A percentile compares a stretch with the other conserved stretches of the same genome.
These are phyloP conservation scores for Cyprinodon brontotheroides DNA, from an alignment of 2,113 vertebrate genomes.

Conservation along the genomic window DNA sequence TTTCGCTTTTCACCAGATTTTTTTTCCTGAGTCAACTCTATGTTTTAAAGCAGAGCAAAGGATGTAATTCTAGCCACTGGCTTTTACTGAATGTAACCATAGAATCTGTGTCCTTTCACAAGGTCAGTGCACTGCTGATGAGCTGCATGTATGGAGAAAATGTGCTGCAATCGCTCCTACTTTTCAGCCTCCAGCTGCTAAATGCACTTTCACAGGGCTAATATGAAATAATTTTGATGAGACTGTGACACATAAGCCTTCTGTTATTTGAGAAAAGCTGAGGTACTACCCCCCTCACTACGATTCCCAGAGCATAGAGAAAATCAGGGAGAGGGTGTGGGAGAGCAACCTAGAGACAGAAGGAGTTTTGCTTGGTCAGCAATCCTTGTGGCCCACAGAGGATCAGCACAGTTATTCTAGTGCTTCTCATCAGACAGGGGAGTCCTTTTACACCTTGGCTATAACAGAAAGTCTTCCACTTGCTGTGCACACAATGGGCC, in stretches of 20 bases:
- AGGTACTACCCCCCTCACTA: slow-evolving; percentile 57
- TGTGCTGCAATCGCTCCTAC: slow-evolving; percentile 53
- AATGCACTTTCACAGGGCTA: slow-evolving; percentile 37
- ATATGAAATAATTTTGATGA: slow-evolving; percentile 52
- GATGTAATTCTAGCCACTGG: slow-evolving; percentile 43
- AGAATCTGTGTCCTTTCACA: slow-evolving; percentile 60
- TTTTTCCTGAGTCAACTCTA: slow-evolving; percentile 22
- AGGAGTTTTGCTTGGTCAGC: slow-evolving; percentile 71
- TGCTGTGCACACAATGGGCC: slow-evolving; percentile 45
- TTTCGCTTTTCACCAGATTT: neutral
- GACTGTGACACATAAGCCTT: slow-evolving; percentile 43
- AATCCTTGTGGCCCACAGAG: slow-evolving; percentile 45
- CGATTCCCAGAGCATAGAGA: slow-evolving; percentile 25
- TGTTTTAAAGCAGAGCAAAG: slow-evolving; percentile 24
- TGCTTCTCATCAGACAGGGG: slow-evolving; percentile 57
- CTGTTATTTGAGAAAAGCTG: slow-evolving; percentile 41
- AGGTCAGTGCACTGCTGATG: slow-evolving; percentile 66
- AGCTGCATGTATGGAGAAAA: slow-evolving; percentile 46
- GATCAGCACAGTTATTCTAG: slow-evolving; percentile 64
- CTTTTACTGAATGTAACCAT: slow-evolving; percentile 52
- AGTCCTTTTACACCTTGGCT: slow-evolving; percentile 34
- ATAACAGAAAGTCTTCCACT: slow-evolving; percentile 53
- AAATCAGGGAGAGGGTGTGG: slow-evolving; percentile 1
- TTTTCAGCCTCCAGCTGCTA: slow-evolving; percentile 49
- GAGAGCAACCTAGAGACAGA: slow-evolving; percentile 12